Conservation (phyloP, 2,888 invertebrate species). For the Aporophyla lueneburgensis region DNA sequence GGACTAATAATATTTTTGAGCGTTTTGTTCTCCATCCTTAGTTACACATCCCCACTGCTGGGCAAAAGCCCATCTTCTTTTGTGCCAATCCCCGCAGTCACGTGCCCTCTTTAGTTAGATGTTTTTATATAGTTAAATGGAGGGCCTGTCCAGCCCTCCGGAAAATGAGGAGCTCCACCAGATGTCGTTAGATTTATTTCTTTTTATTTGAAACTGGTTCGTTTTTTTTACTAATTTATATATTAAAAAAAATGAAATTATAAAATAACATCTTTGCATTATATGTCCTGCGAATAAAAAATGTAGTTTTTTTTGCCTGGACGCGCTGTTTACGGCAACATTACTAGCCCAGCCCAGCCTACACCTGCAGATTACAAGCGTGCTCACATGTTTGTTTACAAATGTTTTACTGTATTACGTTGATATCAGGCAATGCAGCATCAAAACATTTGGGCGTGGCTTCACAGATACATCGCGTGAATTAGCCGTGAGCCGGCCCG, state of each 20-base stretch:
- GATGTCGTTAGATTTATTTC: background rate
- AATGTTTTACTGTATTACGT: constrained; percentile 63
- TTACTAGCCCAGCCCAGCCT: constrained; percentile 4
- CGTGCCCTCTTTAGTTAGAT: background rate
- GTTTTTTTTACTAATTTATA: no score
- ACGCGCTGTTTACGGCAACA: background rate
- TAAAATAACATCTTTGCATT: background rate
- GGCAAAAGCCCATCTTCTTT: no score
- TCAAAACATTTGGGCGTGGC: constrained; percentile 86
- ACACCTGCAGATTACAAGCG: constrained; percentile 35
- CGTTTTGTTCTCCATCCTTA: background rate
- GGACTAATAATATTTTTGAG: constrained; percentile 8
- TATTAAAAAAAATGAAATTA: no score
- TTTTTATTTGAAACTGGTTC: background rate
- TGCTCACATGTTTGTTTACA: constrained; percentile 60
- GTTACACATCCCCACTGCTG: no score
- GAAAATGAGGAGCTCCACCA: background rate
- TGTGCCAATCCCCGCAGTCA: no score
- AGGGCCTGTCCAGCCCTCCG: no score
- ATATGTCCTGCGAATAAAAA: constrained; percentile 17
- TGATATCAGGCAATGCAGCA: constrained; percentile 65
- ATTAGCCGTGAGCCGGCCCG: constrained; percentile 64
- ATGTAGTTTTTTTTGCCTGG: background rate
- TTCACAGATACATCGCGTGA: constrained; percentile 58
- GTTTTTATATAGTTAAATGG: background rate